Evolutionary conservation across 2,888 invertebrate genomes (phyloP).

Genomic region (Diarsia dahlii): DNA sequence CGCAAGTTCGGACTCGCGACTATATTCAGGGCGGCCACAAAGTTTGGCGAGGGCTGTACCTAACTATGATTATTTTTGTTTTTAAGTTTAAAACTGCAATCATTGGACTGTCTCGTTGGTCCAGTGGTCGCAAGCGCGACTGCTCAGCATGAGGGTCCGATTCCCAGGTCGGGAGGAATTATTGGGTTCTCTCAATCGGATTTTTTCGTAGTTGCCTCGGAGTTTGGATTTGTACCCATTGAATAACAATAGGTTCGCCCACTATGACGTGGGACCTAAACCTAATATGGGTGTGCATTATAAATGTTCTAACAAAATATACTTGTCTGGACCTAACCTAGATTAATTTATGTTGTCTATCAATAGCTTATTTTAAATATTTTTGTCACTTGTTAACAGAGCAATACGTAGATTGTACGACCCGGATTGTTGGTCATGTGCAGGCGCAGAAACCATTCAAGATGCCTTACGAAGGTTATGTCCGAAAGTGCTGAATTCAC

Average conservation of each 20-base stretch:
- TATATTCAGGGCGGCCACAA: no score
- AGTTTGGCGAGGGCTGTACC: no score
- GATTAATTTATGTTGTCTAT: not conserved
- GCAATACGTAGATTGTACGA: conserved; percentile 77
- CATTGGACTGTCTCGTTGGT: not conserved
- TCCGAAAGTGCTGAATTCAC: conserved; percentile 12
- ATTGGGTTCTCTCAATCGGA: not conserved
- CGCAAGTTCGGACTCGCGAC: no score
- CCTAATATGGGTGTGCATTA: not conserved
- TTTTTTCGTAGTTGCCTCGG: not conserved
- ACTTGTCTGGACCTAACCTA: not conserved
- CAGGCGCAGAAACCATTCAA: conserved; percentile 92
- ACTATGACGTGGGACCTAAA: not conserved
- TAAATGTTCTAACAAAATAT: not conserved
- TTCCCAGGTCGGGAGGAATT: not conserved
- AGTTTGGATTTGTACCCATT: not conserved
- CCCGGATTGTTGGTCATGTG: conserved; percentile 90
- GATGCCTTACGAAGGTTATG: conserved; percentile 90
- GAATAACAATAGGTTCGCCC: not conserved
- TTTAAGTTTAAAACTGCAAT: not conserved
- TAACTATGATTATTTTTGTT: not conserved
- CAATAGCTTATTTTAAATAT: not conserved
- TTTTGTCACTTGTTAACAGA: conserved; percentile 27
- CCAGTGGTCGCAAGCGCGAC: no score
- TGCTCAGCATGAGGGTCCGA: not conserved